These are phyloP conservation scores for Agrypnus murinus DNA, from an alignment of 2,888 invertebrate genomes.

Conservation along the genomic window DNA sequence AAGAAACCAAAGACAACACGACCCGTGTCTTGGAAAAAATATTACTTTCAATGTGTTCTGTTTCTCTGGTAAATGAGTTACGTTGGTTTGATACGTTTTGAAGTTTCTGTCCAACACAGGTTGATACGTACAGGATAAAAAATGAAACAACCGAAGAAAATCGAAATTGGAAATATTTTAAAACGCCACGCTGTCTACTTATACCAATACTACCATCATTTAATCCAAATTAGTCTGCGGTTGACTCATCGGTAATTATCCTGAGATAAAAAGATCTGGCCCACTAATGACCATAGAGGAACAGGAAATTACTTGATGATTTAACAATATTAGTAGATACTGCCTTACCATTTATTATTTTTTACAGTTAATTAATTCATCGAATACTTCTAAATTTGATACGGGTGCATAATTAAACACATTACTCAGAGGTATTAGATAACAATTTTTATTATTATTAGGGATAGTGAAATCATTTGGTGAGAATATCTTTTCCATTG, in stretches of 20 bases:
- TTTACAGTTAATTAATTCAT: neutral
- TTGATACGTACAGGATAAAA: too few relatives aligned
- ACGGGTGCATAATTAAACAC: neutral
- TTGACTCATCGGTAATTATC: slow-evolving; percentile 14
- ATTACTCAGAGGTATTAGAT: too few relatives aligned
- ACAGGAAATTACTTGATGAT: slow-evolving; percentile 24
- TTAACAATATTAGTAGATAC: slow-evolving; percentile 11
- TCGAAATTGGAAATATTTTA: neutral
- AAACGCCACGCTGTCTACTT: slow-evolving; percentile 7
- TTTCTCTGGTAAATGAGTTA: too few relatives aligned
- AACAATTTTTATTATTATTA: too few relatives aligned
- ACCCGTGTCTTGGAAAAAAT: slow-evolving; percentile 16
- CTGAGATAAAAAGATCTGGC: slow-evolving; percentile 22
- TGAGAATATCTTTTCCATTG: too few relatives aligned
- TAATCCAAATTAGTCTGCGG: too few relatives aligned
- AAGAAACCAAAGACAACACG: slow-evolving; percentile 33
- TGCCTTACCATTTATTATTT: slow-evolving; percentile 6
- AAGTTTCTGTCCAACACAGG: too few relatives aligned
- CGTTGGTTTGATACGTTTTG: too few relatives aligned
- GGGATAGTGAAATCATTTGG: too few relatives aligned
- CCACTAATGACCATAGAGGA: slow-evolving; percentile 15
- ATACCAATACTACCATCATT: too few relatives aligned
- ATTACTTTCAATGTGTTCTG: slow-evolving; percentile 2
- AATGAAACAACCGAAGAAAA: neutral
- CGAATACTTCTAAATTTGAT: slow-evolving; percentile 15